Percentiles rank a stretch among this genome's conserved stretches.
Conservation (phyloP, 2,113 vertebrate genomes). For the Dendropsophus ebraccatus region DNA sequence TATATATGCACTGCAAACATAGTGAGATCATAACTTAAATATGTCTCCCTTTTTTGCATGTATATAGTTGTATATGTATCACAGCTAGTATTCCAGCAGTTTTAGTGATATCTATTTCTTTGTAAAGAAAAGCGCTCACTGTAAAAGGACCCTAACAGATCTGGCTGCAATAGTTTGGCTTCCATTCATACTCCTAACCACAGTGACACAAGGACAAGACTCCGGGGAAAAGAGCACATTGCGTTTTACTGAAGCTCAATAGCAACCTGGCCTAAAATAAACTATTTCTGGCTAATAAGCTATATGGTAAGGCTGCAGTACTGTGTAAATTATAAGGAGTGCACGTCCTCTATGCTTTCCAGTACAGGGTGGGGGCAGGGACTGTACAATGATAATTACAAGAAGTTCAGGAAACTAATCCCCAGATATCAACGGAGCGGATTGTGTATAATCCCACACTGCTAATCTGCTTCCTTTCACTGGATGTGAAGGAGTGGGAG, state of each 20-base stretch:
- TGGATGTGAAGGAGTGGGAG: not conserved
- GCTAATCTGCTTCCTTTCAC: conserved; percentile 25
- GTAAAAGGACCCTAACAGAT: too few species aligned
- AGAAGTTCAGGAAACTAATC: not conserved
- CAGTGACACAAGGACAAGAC: not conserved
- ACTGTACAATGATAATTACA: not conserved
- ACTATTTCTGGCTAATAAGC: too few species aligned
- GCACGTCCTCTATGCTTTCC: too few species aligned
- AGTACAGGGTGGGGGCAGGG: not conserved
- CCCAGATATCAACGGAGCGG: not conserved
- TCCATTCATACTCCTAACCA: not conserved
- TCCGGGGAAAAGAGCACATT: not conserved
- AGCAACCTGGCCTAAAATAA: not conserved
- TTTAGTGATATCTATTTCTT: too few species aligned
- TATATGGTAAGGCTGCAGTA: not conserved
- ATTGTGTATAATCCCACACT: not conserved
- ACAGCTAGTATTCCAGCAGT: too few species aligned
- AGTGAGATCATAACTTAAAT: too few species aligned
- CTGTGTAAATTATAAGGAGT: not conserved
- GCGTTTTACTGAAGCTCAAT: not conserved
- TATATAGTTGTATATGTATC: too few species aligned
- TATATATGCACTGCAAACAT: too few species aligned
- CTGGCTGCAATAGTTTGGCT: not conserved
- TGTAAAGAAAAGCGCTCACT: too few species aligned
- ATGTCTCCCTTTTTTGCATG: too few species aligned